phyloP scores from a whole-genome alignment of 2,113 vertebrate species.

The Caretta caretta region DNA sequence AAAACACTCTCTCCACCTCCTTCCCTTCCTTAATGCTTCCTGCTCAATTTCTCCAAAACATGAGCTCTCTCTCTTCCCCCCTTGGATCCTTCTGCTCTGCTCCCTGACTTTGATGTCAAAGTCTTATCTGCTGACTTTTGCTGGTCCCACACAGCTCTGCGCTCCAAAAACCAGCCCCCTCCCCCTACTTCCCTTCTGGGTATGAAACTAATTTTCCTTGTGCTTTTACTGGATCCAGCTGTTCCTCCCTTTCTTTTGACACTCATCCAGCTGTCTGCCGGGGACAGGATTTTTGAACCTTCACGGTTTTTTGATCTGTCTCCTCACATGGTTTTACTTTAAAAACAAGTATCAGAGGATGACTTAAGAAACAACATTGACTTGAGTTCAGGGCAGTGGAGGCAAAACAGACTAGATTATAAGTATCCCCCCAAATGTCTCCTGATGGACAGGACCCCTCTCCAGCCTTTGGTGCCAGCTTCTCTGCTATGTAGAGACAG shows the following conservation, averaged over 20 bases:
- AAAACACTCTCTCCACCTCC: conserved; percentile 37
- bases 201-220: conserved; percentile 70
- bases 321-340: conserved; percentile 52
- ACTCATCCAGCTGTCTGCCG: conserved; percentile 64
- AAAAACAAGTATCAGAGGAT: conserved; percentile 13
- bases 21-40: neutral
- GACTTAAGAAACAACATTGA: conserved; percentile 40
- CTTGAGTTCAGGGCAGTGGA: neutral
- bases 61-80: conserved; percentile 50
- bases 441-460: neutral
- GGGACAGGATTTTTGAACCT: conserved; percentile 19
- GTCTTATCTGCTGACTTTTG: neutral
- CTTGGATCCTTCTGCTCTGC: conserved; percentile 29
- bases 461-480: neutral
- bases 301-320: conserved; percentile 42
- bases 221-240: conserved; percentile 71
- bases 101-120: conserved; percentile 45
- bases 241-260: conserved; percentile 63
- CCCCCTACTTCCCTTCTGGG: conserved; percentile 45
- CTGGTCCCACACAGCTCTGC: conserved; percentile 15
- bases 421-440: neutral
- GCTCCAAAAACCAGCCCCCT: conserved; percentile 24
- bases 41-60: neutral
- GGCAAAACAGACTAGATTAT: neutral
- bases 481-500: neutral